Base-by-base conservation (phyloP, 2,113 vertebrate genomes). In the Rhabdornis inornatus region DNA sequence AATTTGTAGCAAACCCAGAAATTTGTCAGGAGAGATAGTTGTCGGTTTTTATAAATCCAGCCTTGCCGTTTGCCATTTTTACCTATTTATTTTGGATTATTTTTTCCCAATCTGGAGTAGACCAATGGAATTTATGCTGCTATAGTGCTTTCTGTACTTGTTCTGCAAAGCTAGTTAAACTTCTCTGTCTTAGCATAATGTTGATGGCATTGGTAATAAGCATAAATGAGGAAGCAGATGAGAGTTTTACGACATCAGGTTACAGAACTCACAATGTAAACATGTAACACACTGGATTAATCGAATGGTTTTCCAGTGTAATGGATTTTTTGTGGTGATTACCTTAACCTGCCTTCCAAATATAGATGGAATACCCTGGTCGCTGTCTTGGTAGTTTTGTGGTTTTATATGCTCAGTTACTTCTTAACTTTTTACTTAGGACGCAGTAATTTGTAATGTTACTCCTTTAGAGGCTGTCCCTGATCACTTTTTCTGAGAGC, bases 41-140 rank as follows among this genome's bases (percentile, higher is more conserved):
- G 27, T 74, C 0, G 0, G 7, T 52, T 39, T 30, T 44, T 60
- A 31, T 0, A 7, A 92, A 79, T 75, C 17, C 52, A 68, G 15
- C 64, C 39, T 52, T 78, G 20, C 19, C 1, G 2, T 75, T 89
- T 76, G 24, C 44, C 22, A 3, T 33, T 90, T 92, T 93, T 47
- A 25, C 22, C 18, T 55, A 8, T 66, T 88, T 87, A 33, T 66
- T 83, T 72, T 52, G 40, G 52, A 24, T 47, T 75, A 64, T 66
- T 57, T 89, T 69, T 31, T 13, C 44, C 35, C 23, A 66, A 0
- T 45, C 15, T 22, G 12, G 31, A 82, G 23, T 20, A 59, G 57
- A 44, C 6, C 8, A 42, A 0, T 64, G 28, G n/a, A 92, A 82
- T 86, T 85, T 42, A 25, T 35, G 42, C 11, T 13, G 17, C 37